Conservation (phyloP, 2,888 invertebrate species). For the Aleiodes leptofemur region DNA sequence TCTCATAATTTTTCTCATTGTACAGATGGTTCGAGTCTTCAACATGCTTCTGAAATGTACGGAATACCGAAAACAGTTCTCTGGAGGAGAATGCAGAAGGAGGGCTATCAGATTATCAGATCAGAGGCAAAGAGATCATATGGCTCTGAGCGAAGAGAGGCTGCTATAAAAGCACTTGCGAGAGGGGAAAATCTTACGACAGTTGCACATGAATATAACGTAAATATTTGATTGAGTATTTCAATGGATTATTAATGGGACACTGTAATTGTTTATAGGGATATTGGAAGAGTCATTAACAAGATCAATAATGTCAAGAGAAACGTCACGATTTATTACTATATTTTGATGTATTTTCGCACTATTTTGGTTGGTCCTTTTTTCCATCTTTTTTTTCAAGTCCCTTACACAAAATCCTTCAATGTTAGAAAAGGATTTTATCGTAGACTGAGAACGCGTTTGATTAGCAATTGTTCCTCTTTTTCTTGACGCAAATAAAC, state of each 20-base stretch:
- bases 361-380: too few relatives aligned
- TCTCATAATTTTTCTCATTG: conserved; percentile 2
- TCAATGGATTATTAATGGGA: neutral
- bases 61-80: conserved; percentile 76
- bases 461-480: too few relatives aligned
- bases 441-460: too few relatives aligned
- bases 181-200: conserved; percentile 74
- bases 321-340: too few relatives aligned
- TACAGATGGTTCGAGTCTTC: conserved; percentile 73
- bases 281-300: too few relatives aligned
- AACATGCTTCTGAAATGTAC: conserved; percentile 73
- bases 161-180: conserved; percentile 73
- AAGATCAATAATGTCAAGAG: too few relatives aligned
- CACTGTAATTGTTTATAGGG: too few relatives aligned
- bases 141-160: conserved; percentile 70
- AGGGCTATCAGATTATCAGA: conserved; percentile 67
- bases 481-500: too few relatives aligned
- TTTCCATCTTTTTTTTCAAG: too few relatives aligned
- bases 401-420: too few relatives aligned
- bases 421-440: too few relatives aligned
- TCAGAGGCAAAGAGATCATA: conserved; percentile 68
- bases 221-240: conserved; percentile 49
- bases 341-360: too few relatives aligned
- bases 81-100: conserved; percentile 75
- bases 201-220: conserved; percentile 73